These are phyloP conservation scores for Melipona quadrifasciata DNA, from an alignment of 1,140 invertebrate species.

Conservation along the genomic window DNA sequence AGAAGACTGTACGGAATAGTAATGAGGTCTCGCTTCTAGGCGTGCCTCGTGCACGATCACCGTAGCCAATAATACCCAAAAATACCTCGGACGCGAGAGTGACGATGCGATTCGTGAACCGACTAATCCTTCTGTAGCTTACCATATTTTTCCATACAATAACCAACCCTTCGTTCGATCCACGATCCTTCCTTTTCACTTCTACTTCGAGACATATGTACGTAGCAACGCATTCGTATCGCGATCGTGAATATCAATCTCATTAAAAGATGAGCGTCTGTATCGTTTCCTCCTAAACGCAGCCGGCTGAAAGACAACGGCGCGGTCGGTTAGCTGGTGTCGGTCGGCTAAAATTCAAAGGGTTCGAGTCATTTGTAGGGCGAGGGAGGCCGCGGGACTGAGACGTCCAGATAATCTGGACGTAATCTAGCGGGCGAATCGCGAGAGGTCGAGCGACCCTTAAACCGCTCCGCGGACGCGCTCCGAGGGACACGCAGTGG, in stretches of 20 bases:
- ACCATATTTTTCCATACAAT: constrained; percentile 74
- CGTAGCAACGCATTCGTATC: neutral
- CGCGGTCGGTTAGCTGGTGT: constrained; percentile 1
- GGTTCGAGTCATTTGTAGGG: constrained; percentile 59
- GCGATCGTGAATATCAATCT: neutral
- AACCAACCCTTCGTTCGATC: constrained; percentile 52
- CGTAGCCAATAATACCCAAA: constrained; percentile 70
- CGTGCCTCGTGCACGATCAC: constrained; percentile 68
- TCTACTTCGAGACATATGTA: neutral
- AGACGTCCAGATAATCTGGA: constrained; percentile 67
- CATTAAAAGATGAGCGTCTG: neutral
- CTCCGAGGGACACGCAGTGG: constrained; percentile 48
- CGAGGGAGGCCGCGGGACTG: constrained; percentile 51
- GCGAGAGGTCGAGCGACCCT: constrained; percentile 55
- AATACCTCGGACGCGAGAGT: constrained; percentile 64
- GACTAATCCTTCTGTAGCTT: constrained; percentile 68
- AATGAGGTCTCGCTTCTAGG: constrained; percentile 62
- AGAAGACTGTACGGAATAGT: neutral
- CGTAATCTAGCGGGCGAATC: constrained; percentile 62
- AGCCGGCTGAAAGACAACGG: no score
- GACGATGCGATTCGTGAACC: constrained; percentile 54
- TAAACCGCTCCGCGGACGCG: constrained; percentile 40
- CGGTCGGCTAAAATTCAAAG: constrained; percentile 56
- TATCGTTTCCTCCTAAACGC: neutral
- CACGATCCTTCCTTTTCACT: constrained; percentile 18